Base-by-base conservation (phyloP, 2,113 vertebrate genomes). In the Murina feae region DNA sequence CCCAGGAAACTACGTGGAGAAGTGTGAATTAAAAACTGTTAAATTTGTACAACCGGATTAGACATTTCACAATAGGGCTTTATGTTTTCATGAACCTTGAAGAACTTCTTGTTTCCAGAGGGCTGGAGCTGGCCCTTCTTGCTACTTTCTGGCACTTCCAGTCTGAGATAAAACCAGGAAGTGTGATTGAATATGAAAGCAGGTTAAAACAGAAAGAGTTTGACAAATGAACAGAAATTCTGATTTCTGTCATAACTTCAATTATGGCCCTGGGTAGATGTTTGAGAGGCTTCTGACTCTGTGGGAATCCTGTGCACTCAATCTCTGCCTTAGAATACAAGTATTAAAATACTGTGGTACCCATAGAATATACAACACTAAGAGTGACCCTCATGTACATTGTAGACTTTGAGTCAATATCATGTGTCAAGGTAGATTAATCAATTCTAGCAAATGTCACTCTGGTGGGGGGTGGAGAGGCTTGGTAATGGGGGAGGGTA, bases 11-110 rank as follows among this genome's bases (percentile, higher is more conserved):
- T 4, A 5, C 2, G 2, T 11, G 32, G 30, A 32, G 39, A 78
- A 93, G 23, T 71, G 21, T 86, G 79, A 66, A 58, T 68, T 6
- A 58, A 75, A 90, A 92, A 88, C 49, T 51, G 51, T 8, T 51
- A 53, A 74, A 53, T 92, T 75, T 79, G 49, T 65, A 47, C 72
- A 93, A 83, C 17, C 9, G 16, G 14, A 44, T 94, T 69, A 44
- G 68, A 74, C 47, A 83, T 97, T 93, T 93, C 92, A 91, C 47
- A 95, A 76, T 18, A 42, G 6, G 18, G 9, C 18, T 80, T 91
- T 66, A 17, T 25, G 35, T 91, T 89, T 82, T 69, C 25, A 28
- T 58, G 44, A 82, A 82, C 18, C 35, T 86, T 55, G 25, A 12
- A 93, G 47, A 66, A 86, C 55, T 87, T 81, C 58, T 78, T 87